phyloP scores from a whole-genome alignment of 2,113 vertebrate genomes.

The Micromys minutus region DNA sequence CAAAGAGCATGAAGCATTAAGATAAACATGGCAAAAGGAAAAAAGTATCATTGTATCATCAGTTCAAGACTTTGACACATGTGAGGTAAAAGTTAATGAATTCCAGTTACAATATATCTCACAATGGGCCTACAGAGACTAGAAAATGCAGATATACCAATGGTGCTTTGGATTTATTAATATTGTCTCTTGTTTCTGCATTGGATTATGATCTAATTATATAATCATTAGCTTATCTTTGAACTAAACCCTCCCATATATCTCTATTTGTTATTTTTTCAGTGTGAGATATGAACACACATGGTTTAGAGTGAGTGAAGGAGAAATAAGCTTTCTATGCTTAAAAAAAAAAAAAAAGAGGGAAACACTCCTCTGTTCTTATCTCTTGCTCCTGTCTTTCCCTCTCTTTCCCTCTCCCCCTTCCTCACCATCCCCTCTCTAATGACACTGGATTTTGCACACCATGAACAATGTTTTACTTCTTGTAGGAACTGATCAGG shows the following conservation, averaged over 20 bases:
- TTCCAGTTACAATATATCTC: not conserved
- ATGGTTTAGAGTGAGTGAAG: rapidly evolving
- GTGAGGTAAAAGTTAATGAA: not conserved
- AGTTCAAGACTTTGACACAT: not conserved
- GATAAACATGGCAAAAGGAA: not conserved
- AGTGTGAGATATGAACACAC: not conserved
- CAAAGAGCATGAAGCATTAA: not conserved
- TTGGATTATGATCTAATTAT: not conserved
- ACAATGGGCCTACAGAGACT: not conserved
- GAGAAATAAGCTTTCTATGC: rapidly evolving
- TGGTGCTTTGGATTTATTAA: not conserved
- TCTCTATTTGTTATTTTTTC: not conserved
- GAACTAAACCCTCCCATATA: not conserved
- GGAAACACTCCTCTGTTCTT: rapidly evolving
- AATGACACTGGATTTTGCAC: rapidly evolving
- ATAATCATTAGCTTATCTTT: not conserved
- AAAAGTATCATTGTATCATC: not conserved
- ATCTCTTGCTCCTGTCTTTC: not conserved
- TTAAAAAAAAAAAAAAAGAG: not conserved
- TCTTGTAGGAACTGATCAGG: not conserved
- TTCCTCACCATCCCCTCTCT: too few relatives aligned
- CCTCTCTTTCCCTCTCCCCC: not conserved
- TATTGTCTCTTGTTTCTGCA: not conserved
- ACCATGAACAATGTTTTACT: not conserved
- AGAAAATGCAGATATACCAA: not conserved